Conservation (phyloP, 2,797 vertebrate species). For the Echiichthys vipera region DNA sequence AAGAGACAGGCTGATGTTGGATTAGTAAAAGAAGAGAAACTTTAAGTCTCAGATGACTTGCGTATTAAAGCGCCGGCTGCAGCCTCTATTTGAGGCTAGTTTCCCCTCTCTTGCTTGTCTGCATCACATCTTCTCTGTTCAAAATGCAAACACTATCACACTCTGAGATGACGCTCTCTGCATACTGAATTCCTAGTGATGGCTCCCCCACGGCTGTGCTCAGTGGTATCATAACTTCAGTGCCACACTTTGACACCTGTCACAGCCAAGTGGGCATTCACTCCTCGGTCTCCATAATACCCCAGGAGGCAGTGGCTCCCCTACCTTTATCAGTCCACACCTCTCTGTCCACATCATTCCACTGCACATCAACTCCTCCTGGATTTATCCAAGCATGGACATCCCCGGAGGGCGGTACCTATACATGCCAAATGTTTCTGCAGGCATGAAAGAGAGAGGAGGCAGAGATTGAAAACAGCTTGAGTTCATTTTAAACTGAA, state of each 20-base stretch:
- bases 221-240: conserved; percentile 31
- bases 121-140: conserved; percentile 14
- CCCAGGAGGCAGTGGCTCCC: conserved; percentile 34
- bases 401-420: conserved; percentile 34
- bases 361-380: conserved; percentile 41
- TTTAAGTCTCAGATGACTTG: not conserved
- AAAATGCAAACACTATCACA: conserved; percentile 36
- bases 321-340: conserved; percentile 40
- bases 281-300: conserved; percentile 25
- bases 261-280: conserved; percentile 39
- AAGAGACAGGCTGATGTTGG: conserved; percentile 26
- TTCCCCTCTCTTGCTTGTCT: not conserved
- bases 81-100: not conserved
- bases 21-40: conserved; percentile 16
- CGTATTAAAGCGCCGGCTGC: conserved; percentile 2
- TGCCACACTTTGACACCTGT: conserved; percentile 41
- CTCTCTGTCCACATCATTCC: conserved; percentile 41
- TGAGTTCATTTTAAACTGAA: not conserved
- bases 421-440: conserved; percentile 38
- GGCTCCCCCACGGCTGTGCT: conserved; percentile 16
- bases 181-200: conserved; percentile 30
- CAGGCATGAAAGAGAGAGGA: conserved; percentile 8
- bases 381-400: conserved; percentile 39
- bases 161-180: conserved; percentile 19
- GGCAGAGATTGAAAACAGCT: conserved; percentile 7